A percentile compares a stretch with the other conserved stretches of the same genome.
phyloP scores from a whole-genome alignment of 2,888 invertebrate species.

The Lomographa bimaculata region DNA sequence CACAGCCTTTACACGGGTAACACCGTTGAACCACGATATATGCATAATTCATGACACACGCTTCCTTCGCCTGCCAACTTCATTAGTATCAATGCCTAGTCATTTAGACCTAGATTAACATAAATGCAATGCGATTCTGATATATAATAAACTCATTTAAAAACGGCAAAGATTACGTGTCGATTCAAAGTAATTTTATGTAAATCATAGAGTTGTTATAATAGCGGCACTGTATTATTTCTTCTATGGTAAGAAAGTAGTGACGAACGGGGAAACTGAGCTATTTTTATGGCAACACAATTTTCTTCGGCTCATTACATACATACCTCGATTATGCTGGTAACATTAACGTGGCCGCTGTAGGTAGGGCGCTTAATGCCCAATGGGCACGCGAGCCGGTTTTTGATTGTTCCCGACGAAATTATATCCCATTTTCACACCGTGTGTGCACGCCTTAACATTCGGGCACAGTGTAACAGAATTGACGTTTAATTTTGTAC shows the following conservation, averaged over 20 bases:
- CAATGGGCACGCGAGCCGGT: slow-evolving; percentile 77
- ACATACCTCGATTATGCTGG: slow-evolving; percentile 74
- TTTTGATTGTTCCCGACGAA: slow-evolving; percentile 80
- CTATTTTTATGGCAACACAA: slow-evolving; percentile 83
- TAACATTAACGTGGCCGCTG: slow-evolving; percentile 77
- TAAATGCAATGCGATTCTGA: slow-evolving; percentile 26
- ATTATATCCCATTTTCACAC: slow-evolving; percentile 83
- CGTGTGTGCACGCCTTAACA: slow-evolving; percentile 61
- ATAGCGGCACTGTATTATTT: slow-evolving; percentile 7
- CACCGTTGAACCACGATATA: slow-evolving; percentile 14
- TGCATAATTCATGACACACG: slow-evolving; percentile 20
- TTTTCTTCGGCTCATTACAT: slow-evolving; percentile 82
- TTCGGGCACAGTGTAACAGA: slow-evolving; percentile 34
- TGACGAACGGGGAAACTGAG: slow-evolving; percentile 67
- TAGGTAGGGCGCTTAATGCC: slow-evolving; percentile 78
- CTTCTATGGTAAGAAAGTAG: slow-evolving; percentile 57
- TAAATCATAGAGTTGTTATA: slow-evolving; percentile 29
- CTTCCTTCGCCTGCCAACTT: slow-evolving; percentile 20
- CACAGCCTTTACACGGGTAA: slow-evolving; percentile 11
- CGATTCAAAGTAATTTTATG: slow-evolving; percentile 31
- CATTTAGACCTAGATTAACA: slow-evolving; percentile 24
- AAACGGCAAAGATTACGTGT: slow-evolving; percentile 30
- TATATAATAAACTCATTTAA: slow-evolving; percentile 33
- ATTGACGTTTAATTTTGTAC: no score
- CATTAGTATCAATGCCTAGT: slow-evolving; percentile 24